Evolutionary conservation across 2,113 vertebrate species (phyloP).

Genomic region (Campylorhamphus procurvoides): DNA sequence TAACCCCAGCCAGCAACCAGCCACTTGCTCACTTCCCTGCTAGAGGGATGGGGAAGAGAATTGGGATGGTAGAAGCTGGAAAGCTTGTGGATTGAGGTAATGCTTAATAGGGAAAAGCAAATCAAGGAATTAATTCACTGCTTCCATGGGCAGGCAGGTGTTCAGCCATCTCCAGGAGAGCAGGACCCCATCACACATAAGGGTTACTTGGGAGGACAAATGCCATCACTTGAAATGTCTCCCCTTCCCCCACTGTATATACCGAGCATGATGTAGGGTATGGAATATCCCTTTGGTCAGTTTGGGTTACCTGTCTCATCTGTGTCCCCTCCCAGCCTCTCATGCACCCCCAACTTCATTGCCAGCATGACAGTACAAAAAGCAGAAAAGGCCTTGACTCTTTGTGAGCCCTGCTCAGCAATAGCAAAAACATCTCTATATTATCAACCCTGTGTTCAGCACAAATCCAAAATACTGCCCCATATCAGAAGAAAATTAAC

Average conservation of each 20-base stretch:
- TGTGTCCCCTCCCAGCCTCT: neutral
- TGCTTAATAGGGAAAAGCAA: neutral
- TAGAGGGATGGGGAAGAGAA: neutral
- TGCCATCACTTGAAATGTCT: neutral
- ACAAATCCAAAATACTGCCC: neutral
- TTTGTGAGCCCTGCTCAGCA: neutral
- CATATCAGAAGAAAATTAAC: neutral
- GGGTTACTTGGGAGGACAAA: neutral
- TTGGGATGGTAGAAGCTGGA: neutral
- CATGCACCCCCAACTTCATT: neutral
- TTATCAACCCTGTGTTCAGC: neutral
- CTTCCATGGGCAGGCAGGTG: neutral
- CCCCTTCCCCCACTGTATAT: neutral
- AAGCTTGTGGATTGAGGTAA: neutral
- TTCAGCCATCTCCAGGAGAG: neutral
- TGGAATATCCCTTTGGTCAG: neutral
- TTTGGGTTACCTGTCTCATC: neutral
- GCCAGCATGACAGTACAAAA: neutral
- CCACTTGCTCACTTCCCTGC: neutral
- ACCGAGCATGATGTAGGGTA: neutral
- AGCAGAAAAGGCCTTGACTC: neutral
- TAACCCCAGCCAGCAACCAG: neutral
- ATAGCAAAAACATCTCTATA: neutral
- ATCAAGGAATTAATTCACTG: neutral
- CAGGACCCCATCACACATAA: neutral